Conservation (phyloP, 2,888 invertebrate species). For the Pandemis heparana region DNA sequence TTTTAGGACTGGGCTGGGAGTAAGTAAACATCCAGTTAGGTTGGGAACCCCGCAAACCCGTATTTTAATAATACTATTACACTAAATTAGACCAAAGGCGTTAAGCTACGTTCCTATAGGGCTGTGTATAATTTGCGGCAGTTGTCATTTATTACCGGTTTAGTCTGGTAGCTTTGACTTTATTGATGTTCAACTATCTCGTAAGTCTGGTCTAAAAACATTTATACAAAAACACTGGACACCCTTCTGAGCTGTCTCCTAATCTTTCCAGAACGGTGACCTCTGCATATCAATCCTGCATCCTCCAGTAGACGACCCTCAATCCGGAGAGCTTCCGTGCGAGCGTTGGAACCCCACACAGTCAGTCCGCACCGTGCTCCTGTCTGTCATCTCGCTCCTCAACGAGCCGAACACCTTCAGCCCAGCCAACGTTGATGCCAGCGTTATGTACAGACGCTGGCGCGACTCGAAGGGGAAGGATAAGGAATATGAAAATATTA, state of each 20-base stretch:
- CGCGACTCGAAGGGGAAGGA: constrained; percentile 98
- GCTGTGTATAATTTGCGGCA: too few species aligned
- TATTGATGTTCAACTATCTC: background rate
- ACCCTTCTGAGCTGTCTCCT: constrained; percentile 11
- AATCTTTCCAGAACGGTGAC: constrained; percentile 94
- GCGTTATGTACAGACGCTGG: constrained; percentile 99
- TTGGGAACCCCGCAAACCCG: too few species aligned
- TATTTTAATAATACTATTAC: too few species aligned
- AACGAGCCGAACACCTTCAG: constrained; percentile 99
- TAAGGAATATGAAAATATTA: constrained; percentile 99
- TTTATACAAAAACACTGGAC: background rate
- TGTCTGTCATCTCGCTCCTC: constrained; percentile 98
- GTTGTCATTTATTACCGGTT: too few species aligned
- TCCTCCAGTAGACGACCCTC: constrained; percentile 99
- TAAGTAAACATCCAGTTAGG: too few species aligned
- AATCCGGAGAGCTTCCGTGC: constrained; percentile 99
- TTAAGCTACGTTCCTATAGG: too few species aligned
- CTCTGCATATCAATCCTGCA: constrained; percentile 99
- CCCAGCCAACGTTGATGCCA: constrained; percentile 99
- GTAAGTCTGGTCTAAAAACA: background rate
- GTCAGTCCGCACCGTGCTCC: constrained; percentile 98
- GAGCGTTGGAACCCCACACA: constrained; percentile 99
- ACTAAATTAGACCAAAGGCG: too few species aligned
- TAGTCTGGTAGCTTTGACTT: background rate
- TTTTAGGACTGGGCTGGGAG: too few species aligned